Evolutionary conservation across 2,797 vertebrate genomes (phyloP).

Genomic region (Sparidentex hasta): DNA sequence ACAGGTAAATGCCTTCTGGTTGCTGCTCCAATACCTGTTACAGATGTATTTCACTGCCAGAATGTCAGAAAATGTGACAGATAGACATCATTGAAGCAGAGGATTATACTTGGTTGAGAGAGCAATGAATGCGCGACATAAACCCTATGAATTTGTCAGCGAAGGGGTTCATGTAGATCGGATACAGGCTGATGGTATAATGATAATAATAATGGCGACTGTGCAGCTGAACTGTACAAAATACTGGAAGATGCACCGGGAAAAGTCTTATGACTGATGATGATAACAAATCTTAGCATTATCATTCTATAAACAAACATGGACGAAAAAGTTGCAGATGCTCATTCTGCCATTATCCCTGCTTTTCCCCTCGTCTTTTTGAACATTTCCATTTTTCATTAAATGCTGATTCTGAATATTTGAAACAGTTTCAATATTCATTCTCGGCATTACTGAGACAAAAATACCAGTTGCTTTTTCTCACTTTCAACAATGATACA

Average conservation of each 20-base stretch:
- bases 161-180: background rate
- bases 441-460: too few species aligned
- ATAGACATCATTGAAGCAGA: background rate
- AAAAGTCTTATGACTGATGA: background rate
- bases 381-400: too few species aligned
- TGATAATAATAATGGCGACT: slow-evolving; percentile 3
- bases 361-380: background rate
- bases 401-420: too few species aligned
- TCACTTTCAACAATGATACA: too few species aligned
- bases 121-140: slow-evolving; percentile 3
- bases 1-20: background rate
- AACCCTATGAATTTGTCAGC: slow-evolving; percentile 10
- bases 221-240: background rate
- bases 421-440: too few species aligned
- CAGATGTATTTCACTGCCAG: background rate
- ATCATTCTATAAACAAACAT: background rate
- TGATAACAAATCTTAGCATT: background rate
- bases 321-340: background rate
- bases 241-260: background rate
- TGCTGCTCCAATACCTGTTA: background rate
- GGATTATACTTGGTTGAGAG: background rate
- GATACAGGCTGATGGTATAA: background rate
- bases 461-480: too few species aligned
- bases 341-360: background rate
- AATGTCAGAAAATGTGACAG: background rate